Base-by-base conservation (phyloP, 2,113 vertebrate species). In the Zootoca vivipara region DNA sequence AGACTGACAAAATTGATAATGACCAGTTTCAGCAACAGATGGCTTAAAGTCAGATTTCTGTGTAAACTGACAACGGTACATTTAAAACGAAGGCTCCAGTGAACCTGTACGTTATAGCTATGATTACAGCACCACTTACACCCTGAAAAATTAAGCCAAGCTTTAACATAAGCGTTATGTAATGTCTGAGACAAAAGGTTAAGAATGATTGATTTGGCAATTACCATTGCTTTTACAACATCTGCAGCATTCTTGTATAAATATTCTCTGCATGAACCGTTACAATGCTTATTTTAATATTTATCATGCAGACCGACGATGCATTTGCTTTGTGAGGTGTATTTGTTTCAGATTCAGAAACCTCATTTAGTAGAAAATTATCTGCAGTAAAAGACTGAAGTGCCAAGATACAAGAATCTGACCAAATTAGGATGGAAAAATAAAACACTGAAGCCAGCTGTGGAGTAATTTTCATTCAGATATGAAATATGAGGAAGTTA, bases 1-100 rank as follows among this genome's bases (percentile, higher is more conserved):
- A 95, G 94, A 95, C 91, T 95, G 94, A 95, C 94, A 93, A 94
- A 95, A 94, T 94, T 94, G 95, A 91, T 95, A 95, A 95, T 95
- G 94, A 91, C 94, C 78, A 0, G 87, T 94, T 96, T 92, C 88
- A 65, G 91, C 89, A 95, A n/a, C 95, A 96, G 95, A 96, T 95
- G 95, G 95, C 84, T 94, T 90, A 93, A 83, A 94, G 93, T 85
- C 91, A 94, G 91, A 94, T 95, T 89, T 95, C 9, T 10, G 87
- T 90, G 92, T 94, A 94, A 95, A 91, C 91, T 87, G 94, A 94
- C 87, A 92, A 87, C 83, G 82, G 89, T 93, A 86, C 88, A 83
- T 91, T 94, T 93, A 87, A 94, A 88, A 93, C 84, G 90, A 95
- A 92, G 90, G 82, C 94, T 90, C 89, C 94, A 93, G 78, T 89